Percentiles rank a stretch among this genome's conserved stretches.
Conservation (phyloP, 2,113 vertebrate species). For the Nannobrachium achirus region DNA sequence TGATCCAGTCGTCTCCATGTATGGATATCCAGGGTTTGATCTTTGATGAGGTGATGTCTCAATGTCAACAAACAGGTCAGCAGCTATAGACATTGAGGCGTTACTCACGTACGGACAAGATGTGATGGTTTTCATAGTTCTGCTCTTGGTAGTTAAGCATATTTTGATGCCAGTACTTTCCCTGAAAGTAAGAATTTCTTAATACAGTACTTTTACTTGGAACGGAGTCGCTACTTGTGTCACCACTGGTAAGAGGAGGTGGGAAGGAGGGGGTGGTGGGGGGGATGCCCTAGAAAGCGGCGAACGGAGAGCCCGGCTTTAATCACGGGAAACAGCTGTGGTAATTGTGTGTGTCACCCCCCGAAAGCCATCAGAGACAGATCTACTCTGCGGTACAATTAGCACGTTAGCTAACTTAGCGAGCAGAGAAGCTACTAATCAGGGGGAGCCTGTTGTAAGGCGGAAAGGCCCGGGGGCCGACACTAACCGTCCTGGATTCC, state of each 20-base stretch:
- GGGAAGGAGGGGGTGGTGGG: background rate
- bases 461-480: conserved; percentile 43
- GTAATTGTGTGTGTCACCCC: conserved; percentile 67
- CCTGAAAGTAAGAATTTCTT: too few relatives aligned
- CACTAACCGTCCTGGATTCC: conserved; percentile 30
- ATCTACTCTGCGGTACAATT: conserved; percentile 32
- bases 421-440: conserved; percentile 47
- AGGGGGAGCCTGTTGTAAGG: conserved; percentile 56
- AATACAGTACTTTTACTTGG: too few relatives aligned
- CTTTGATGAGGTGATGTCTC: too few relatives aligned
- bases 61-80: too few relatives aligned
- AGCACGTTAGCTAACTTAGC: conserved; percentile 34
- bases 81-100: too few relatives aligned
- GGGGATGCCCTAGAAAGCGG: conserved; percentile 52
- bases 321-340: conserved; percentile 67
- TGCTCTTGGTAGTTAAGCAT: too few relatives aligned
- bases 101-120: too few relatives aligned
- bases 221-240: too few relatives aligned
- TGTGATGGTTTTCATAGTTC: too few relatives aligned
- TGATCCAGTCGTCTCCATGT: too few relatives aligned
- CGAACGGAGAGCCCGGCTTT: conserved; percentile 55
- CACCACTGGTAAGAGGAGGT: background rate
- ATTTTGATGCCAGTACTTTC: too few relatives aligned
- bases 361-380: conserved; percentile 56
- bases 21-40: too few relatives aligned